Base-by-base conservation (phyloP, 2,797 vertebrate genomes). In the Carduelis carduelis region DNA sequence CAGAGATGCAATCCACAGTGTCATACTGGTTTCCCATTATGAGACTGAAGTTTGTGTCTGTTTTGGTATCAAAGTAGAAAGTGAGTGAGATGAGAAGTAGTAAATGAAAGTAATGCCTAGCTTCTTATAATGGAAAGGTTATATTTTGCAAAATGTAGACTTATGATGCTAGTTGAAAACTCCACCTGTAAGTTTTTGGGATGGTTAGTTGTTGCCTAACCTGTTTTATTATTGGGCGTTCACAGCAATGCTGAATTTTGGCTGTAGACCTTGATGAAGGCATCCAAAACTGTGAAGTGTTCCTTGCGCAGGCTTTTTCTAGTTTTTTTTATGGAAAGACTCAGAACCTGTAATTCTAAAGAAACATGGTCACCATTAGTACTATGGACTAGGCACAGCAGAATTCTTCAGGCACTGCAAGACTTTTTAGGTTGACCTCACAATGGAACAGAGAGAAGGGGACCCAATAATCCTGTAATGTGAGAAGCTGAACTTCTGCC, bases 201-300 rank as follows among this genome's bases (percentile, higher is more conserved):
- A 23, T 34, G 5, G 4, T 65, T 61, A 32, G 14, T 10, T 55
- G 19, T 35, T 46, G 26, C 10, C 27, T 41, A 49, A 53, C 6
- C 6, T 8, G 5, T 71, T 63, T 34, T 35, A n/a, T 23, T 16
- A 6, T 50, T 1, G 3, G 18, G 13, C 0, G 1, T 46, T 80
- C 56, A 64, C 22, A 44, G 39, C 3, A 6, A 15, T 1, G 1
- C 32, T 77, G 60, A 64, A 59, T 74, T 89, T 76, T 52, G 27
- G 11, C 37, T 56, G 34, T 50, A 89, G 50, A 47, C 28, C 28
- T 74, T 41, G 16, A 50, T 14, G 10, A 55, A 56, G 12, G 11
- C 30, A 32, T 50, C 30, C n/a, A 47, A 37, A 83, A 32, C 27
- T 28, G 7, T 77, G 20, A 43, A 0, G 1, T 41, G 2, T 34